A percentile compares a stretch with the other conserved stretches of the same genome.
phyloP scores from a whole-genome alignment of 2,113 vertebrate species.

The Sorex araneus region DNA sequence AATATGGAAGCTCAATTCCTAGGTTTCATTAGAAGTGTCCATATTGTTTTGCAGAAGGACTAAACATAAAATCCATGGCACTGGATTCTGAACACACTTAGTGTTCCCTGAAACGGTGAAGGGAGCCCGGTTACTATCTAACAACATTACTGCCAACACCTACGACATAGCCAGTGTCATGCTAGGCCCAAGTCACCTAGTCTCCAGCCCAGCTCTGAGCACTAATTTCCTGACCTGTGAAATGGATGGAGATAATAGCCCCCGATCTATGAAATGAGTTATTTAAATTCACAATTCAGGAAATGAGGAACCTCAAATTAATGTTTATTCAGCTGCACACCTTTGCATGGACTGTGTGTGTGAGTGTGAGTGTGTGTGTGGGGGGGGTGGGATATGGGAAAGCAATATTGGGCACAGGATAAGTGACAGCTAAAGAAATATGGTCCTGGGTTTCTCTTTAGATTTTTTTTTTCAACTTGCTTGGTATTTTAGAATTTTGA shows the following conservation, averaged over 20 bases:
- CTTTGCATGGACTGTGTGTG: background rate
- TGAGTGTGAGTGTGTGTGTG: background rate
- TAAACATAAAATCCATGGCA: background rate
- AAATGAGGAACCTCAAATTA: slow-evolving; percentile 40
- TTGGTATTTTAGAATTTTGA: slow-evolving; percentile 25
- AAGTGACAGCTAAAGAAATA: background rate
- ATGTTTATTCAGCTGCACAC: slow-evolving; percentile 24
- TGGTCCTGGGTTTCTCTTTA: background rate
- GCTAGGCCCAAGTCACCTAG: background rate
- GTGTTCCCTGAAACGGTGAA: background rate
- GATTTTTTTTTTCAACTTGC: slow-evolving; percentile 26
- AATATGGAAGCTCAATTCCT: no score
- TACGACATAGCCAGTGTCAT: background rate
- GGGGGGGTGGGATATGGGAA: background rate
- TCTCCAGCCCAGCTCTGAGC: background rate
- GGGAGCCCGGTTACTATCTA: background rate
- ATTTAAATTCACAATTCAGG: slow-evolving; percentile 50
- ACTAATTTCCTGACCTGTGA: slow-evolving; percentile 37
- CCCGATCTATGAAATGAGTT: slow-evolving; percentile 45
- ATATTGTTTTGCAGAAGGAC: no score
- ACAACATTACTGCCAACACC: background rate
- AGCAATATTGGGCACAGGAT: background rate
- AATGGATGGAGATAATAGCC: slow-evolving; percentile 7
- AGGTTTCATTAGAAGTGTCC: no score
- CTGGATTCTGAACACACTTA: background rate